Base-by-base conservation (phyloP, 2,113 vertebrate species). In the Malurus melanocephalus region DNA sequence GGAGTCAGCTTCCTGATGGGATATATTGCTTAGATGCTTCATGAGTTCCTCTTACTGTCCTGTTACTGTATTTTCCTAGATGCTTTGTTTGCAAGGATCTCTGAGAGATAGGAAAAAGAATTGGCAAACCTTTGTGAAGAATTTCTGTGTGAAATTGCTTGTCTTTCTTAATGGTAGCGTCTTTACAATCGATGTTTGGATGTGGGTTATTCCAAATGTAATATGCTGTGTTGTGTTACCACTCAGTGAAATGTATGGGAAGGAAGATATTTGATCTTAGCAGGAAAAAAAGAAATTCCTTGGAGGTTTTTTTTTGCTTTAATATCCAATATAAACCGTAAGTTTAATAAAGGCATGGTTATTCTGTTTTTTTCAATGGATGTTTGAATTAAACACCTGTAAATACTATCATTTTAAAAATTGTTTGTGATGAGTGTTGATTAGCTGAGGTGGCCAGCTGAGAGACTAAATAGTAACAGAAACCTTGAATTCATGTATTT, bases 331-430 rank as follows among this genome's bases (percentile, higher is more conserved):
- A 86, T 68, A 90, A 88, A 75, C 4, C n/a, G 7, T 24, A 64
- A 52, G 23, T 80, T 88, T 83, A 71, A 71, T 83, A 68, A 83
- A 68, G 65, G 11, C 45, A 60, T 14, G 27, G 38, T 76, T 77
- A 43, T 12, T 74, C 35, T 61, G 16, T 90, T 93, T 80, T n/a
- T 80, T 80, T 88, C n/a, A 48, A 75, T 85, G 30, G 73, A 40
- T 74, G 28, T 67, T 75, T 80, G 79, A 81, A 16, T 78, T 88
- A 67, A 86, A 76, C 30, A 69, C 16, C 35, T 85, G 32, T 73
- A 86, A 90, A 84, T 89, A 73, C 6, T 77, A 80, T 23, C 27
- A 56, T 78, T 74, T 89, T 57, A 45, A 77, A 87, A 92, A 74
- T 38, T 43, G 28, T 77, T 35, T 59, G 33, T 86, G 51, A n/a